Base-by-base conservation (phyloP, 2,797 vertebrate species). In the Prunella strophiata region DNA sequence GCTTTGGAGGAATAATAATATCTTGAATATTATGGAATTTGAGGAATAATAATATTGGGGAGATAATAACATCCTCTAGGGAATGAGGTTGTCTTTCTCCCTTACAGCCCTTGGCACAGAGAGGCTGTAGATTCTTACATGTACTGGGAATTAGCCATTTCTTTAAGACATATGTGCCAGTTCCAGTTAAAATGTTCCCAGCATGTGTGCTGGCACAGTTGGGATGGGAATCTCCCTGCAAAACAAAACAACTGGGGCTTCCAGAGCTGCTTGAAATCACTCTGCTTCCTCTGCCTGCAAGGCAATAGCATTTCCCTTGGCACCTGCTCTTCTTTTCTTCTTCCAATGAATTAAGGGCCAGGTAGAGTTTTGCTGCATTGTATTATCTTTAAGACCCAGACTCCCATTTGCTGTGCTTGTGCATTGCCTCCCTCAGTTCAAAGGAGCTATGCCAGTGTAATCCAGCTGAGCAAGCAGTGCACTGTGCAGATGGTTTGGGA, bases 11-110 rank as follows among this genome's bases (percentile, higher is more conserved):
- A 93, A 93, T 92, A 96, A 94, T 91, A 95, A 70, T 95, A 93
- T 87, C 93, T 88, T 55, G 68, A 96, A 94, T 94, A 94, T 86
- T 96, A 91, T 15, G 58, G 90, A 94, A 95, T 96, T 96, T 90
- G 90, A 78, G 59, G 59, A 89, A 89, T 96, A 96, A 94, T 92
- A 91, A 89, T 94, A 80, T 74, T 61, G 92, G 77, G 42, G 52
- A 57, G 80, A 95, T 96, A 96, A 95, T 85, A 85, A 85, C 71
- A 84, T 59, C 50, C 89, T 85, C 83, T 50, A 62, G 83, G 83
- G 89, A 93, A 88, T 14, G 50, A 93, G 77, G 47, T 29, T 94
- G 72, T 88, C 85, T 88, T 34, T 93, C 42, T 83, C 66, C 74
- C 87, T 85, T 72, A 84, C 1, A 23, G 43, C 57, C 47, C 38